Conservation (phyloP, 2,797 vertebrate species). For the Phoebastria nigripes region DNA sequence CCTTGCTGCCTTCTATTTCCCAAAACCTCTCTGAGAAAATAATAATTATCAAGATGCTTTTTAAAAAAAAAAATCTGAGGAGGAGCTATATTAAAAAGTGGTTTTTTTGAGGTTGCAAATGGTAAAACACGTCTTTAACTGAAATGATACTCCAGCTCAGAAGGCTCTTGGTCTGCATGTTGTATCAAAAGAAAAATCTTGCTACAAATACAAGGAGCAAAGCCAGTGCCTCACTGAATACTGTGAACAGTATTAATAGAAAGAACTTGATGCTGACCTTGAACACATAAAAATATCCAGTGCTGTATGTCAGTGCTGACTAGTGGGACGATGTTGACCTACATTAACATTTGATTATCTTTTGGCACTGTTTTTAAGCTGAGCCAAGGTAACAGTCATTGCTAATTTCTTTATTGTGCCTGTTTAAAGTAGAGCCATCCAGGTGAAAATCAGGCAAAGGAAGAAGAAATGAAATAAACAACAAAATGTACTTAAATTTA, state of each 20-base stretch:
- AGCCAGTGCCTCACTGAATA: not conserved
- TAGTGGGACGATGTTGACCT: not conserved
- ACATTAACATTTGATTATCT: slow-evolving; percentile 11
- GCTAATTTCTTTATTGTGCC: not conserved
- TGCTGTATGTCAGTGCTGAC: not conserved
- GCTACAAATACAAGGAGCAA: not conserved
- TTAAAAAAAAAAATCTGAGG: not conserved
- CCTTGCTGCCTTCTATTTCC: not conserved
- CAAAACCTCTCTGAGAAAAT: not conserved
- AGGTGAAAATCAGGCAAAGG: not conserved
- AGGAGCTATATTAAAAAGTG: not conserved
- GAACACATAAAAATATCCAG: not conserved
- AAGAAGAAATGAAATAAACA: not conserved
- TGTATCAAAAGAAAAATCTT: not conserved
- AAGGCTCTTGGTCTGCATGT: not conserved
- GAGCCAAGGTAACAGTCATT: not conserved
- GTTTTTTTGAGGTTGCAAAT: not conserved
- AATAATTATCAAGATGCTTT: not conserved
- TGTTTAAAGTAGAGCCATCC: not conserved
- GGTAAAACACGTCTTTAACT: not conserved
- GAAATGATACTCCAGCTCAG: not conserved
- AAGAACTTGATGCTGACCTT: slow-evolving; percentile 4
- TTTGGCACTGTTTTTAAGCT: not conserved
- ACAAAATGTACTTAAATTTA: not conserved
- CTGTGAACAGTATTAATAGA: not conserved